Evolutionary conservation across 2,113 vertebrate genomes (phyloP).

Genomic region (Corythoichthys intestinalis): DNA sequence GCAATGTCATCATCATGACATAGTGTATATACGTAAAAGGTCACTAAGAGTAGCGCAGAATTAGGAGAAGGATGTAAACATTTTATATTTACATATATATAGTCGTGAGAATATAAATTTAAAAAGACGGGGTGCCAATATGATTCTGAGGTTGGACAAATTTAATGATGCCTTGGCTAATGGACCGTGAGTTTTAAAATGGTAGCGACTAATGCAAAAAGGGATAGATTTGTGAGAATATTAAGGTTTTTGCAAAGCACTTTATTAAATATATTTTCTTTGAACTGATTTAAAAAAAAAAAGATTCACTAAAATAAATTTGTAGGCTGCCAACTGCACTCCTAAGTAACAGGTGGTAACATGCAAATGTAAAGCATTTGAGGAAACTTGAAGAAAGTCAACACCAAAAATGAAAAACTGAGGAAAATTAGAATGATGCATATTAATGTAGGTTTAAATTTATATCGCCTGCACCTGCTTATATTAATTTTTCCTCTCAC

Average conservation of each 20-base stretch:
- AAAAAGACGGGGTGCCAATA: no score
- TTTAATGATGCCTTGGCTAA: not conserved
- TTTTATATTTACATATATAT: not conserved
- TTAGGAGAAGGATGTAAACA: not conserved
- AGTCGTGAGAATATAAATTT: no score
- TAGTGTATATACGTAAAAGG: not conserved
- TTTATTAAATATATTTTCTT: not conserved
- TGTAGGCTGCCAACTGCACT: conserved; percentile 32
- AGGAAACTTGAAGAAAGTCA: no score
- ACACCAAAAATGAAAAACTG: not conserved
- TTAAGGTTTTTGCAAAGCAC: not conserved
- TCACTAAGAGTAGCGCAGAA: not conserved
- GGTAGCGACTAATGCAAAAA: no score
- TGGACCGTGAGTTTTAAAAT: no score
- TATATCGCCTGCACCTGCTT: not conserved
- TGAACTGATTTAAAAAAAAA: not conserved
- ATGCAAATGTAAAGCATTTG: not conserved
- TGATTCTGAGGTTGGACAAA: no score
- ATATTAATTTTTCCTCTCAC: not conserved
- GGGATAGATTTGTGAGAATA: no score
- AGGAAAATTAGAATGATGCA: not conserved
- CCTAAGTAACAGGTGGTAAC: conserved; percentile 4
- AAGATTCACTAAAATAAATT: not conserved
- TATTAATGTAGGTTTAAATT: not conserved
- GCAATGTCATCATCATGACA: not conserved